Evolutionary conservation across 30 jellyfish, hydroid and myxozoan genomes (phyloP).

Genomic region (Rhopilema esculentum): DNA sequence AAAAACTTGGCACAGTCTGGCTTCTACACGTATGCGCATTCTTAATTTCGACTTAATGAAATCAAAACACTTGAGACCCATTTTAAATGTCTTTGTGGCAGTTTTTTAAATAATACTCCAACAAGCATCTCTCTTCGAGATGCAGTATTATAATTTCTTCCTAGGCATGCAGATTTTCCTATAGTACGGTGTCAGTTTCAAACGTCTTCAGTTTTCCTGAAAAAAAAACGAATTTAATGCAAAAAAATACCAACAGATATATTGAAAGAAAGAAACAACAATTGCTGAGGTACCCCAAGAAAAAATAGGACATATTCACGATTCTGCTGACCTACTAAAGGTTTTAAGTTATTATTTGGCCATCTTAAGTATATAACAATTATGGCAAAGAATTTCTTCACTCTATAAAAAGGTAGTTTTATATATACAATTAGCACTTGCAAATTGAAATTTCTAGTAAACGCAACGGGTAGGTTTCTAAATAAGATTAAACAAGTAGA

Average conservation of each 20-base stretch:
- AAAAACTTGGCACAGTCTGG: conserved; percentile 7
- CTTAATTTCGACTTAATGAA: conserved; percentile 12
- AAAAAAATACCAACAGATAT: background rate
- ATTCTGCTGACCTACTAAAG: too few species aligned
- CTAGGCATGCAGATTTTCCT: conserved; percentile 39
- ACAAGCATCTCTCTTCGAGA: conserved; percentile 31
- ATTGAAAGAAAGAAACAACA: background rate
- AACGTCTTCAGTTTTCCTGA: conserved; percentile 55
- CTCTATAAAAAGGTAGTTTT: too few species aligned
- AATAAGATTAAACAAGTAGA: too few species aligned
- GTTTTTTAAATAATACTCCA: conserved; percentile 38
- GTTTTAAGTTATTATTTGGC: too few species aligned
- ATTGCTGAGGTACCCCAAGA: too few species aligned
- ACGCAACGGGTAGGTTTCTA: too few species aligned
- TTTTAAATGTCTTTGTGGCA: conserved; percentile 1
- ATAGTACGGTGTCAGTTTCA: background rate
- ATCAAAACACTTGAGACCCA: conserved; percentile 42
- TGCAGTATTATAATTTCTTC: background rate
- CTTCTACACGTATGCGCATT: background rate
- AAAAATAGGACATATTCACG: too few species aligned
- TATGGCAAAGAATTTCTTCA: too few species aligned
- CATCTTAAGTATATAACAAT: too few species aligned
- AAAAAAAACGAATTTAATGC: background rate
- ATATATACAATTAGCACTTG: too few species aligned
- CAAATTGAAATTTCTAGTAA: too few species aligned